Percentiles rank a stretch among this genome's conserved stretches.
Evolutionary conservation across 2,888 invertebrate genomes (phyloP).

Genomic region (Papilio elwesi): DNA sequence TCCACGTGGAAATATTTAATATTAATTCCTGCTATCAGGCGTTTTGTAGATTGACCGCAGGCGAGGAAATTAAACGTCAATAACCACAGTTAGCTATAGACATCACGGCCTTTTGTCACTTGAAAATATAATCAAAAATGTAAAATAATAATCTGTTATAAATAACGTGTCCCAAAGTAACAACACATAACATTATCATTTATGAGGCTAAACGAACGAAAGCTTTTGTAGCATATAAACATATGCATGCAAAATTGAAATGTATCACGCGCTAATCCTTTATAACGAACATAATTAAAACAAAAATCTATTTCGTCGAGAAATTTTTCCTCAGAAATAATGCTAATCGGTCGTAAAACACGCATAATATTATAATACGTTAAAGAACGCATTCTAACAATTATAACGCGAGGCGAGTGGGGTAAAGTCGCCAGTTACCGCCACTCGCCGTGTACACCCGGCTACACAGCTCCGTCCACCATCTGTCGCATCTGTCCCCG

Average conservation of each 20-base stretch:
- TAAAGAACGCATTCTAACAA: constrained; percentile 40
- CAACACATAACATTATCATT: constrained; percentile 30
- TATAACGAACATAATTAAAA: constrained; percentile 20
- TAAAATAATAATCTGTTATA: not conserved
- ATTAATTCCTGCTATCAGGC: not conserved
- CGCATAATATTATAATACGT: constrained; percentile 30
- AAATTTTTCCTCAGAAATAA: constrained; percentile 25
- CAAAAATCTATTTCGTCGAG: constrained; percentile 30
- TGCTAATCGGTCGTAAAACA: constrained; percentile 36
- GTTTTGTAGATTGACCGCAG: not conserved
- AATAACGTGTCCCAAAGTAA: constrained; percentile 35
- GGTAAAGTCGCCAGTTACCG: constrained; percentile 59
- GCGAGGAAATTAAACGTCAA: not conserved
- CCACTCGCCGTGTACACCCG: constrained; percentile 50
- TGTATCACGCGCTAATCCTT: constrained; percentile 32
- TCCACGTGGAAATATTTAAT: too few species aligned
- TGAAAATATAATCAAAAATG: not conserved
- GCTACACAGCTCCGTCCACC: constrained; percentile 42
- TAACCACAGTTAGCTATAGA: not conserved
- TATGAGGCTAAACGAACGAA: not conserved
- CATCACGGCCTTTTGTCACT: constrained; percentile 1
- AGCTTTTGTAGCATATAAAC: constrained; percentile 12
- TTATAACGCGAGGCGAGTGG: constrained; percentile 56
- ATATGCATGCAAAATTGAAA: constrained; percentile 32
- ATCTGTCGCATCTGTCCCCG: constrained; percentile 43